Percentiles rank a stretch among this genome's conserved stretches.
These are phyloP conservation scores for Tortricodes alternella DNA, from an alignment of 2,888 invertebrate species.

Conservation along the genomic window DNA sequence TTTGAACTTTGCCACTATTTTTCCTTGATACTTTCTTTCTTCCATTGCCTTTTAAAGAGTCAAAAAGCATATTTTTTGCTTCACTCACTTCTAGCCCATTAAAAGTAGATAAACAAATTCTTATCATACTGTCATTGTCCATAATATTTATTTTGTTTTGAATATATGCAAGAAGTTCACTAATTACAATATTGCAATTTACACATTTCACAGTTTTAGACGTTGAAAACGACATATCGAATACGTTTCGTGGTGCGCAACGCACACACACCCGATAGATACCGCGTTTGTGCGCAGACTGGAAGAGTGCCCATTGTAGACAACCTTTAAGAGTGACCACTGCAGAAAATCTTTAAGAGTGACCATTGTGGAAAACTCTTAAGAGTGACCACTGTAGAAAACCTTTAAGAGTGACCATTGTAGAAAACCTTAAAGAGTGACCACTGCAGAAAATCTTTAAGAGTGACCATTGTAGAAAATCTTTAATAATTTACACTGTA, in stretches of 20 bases:
- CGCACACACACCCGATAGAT: neutral
- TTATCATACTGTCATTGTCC: slow-evolving; percentile 3
- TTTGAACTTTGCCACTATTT: neutral
- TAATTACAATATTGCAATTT: neutral
- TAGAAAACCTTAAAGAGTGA: no score
- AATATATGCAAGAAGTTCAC: neutral
- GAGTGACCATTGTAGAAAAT: no score
- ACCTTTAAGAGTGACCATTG: no score
- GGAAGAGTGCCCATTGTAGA: no score
- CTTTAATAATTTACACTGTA: no score
- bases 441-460: no score
- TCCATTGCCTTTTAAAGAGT: neutral
- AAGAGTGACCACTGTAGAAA: no score
- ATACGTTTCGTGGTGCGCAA: neutral
- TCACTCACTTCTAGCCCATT: neutral
- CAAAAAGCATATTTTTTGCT: neutral
- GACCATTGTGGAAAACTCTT: no score
- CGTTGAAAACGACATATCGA: neutral
- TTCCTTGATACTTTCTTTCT: neutral
- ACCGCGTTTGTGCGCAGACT: neutral
- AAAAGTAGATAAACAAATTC: neutral
- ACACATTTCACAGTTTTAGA: slow-evolving; percentile 1
- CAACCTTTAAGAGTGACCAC: no score
- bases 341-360: no score
- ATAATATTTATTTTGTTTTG: neutral